Evolutionary conservation across 2,888 invertebrate species (phyloP).

Genomic region (Cosmorhoe ocellata): DNA sequence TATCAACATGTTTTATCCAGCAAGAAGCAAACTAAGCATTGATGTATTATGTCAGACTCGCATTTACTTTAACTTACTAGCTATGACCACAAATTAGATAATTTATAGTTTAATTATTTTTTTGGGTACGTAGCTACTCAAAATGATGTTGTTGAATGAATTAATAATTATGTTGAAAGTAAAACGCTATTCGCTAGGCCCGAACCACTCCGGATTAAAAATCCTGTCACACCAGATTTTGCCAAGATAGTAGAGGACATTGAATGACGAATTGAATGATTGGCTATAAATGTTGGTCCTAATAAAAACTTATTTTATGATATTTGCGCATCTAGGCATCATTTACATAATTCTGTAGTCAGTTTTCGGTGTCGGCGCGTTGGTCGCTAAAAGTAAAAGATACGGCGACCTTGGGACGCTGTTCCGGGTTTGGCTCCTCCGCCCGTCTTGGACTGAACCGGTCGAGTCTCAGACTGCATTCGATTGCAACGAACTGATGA

Average conservation of each 20-base stretch:
- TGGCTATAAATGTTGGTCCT: constrained; percentile 32
- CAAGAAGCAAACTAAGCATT: too few relatives aligned
- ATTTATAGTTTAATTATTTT: too few relatives aligned
- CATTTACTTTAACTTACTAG: too few relatives aligned
- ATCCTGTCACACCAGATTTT: constrained; percentile 22
- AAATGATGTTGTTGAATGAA: neutral
- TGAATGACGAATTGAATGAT: constrained; percentile 29
- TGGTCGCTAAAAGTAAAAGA: constrained; percentile 63
- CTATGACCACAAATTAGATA: too few relatives aligned
- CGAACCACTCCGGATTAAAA: constrained; percentile 11
- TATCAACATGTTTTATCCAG: constrained; percentile 15
- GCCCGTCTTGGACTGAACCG: constrained; percentile 46
- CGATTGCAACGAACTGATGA: constrained; percentile 16
- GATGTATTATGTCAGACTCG: too few relatives aligned
- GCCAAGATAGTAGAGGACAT: constrained; percentile 20
- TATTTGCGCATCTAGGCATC: constrained; percentile 35
- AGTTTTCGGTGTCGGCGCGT: constrained; percentile 30
- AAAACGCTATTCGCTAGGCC: too few relatives aligned
- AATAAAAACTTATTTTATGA: constrained; percentile 31
- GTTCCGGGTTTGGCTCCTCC: constrained; percentile 71
- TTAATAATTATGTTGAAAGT: too few relatives aligned
- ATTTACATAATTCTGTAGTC: constrained; percentile 38
- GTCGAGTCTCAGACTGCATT: constrained; percentile 41
- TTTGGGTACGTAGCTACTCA: too few relatives aligned
- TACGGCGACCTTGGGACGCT: constrained; percentile 68